phyloP scores from a whole-genome alignment of 2,888 invertebrate species.

The Aproaerema taeniolella region DNA sequence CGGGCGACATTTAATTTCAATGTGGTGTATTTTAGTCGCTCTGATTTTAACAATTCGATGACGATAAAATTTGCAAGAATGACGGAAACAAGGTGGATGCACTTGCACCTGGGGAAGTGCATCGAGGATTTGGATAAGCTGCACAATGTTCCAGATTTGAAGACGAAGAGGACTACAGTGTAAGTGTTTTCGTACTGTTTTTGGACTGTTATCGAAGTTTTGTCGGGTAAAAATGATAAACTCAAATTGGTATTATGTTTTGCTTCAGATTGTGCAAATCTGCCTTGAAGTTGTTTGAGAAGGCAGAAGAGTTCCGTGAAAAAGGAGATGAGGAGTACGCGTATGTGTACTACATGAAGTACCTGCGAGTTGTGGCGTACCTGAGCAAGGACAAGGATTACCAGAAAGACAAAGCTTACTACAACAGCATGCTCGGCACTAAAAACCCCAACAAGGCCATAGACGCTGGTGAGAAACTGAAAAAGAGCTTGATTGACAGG shows the following conservation, averaged over 20 bases:
- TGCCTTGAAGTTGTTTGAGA: slow-evolving; percentile 74
- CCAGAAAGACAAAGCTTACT: slow-evolving; percentile 70
- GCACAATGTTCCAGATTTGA: slow-evolving; percentile 66
- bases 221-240: neutral
- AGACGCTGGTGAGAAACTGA: slow-evolving; percentile 77
- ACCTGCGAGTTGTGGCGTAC: slow-evolving; percentile 77
- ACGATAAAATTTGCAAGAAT: no score
- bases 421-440: slow-evolving; percentile 70
- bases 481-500: slow-evolving; percentile 71
- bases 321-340: slow-evolving; percentile 83
- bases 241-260: no score
- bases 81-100: slow-evolving; percentile 67
- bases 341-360: slow-evolving; percentile 83
- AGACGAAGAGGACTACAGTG: slow-evolving; percentile 68
- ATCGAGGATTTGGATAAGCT: slow-evolving; percentile 77
- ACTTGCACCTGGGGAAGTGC: slow-evolving; percentile 75
- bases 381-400: slow-evolving; percentile 79
- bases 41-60: no score
- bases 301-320: slow-evolving; percentile 70
- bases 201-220: neutral
- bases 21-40: no score
- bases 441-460: slow-evolving; percentile 78
- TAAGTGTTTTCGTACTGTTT: slow-evolving; percentile 42
- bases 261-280: slow-evolving; percentile 74
- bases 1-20: no score